Base-by-base conservation (phyloP, 2,113 vertebrate genomes). In the Anhinga rufa region DNA sequence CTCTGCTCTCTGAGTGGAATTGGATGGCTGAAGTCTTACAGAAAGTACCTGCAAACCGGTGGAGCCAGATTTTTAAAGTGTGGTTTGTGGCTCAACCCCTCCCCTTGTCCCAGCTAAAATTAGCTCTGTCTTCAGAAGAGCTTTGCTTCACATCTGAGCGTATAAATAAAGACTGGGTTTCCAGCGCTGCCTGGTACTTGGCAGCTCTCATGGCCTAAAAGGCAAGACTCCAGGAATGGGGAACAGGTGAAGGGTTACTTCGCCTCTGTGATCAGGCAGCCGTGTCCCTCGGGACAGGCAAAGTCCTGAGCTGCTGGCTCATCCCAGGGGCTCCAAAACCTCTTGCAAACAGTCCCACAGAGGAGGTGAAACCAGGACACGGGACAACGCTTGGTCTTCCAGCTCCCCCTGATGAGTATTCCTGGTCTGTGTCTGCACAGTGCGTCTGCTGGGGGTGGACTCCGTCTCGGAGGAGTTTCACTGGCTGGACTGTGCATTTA, bases 401-500 rank as follows among this genome's bases (percentile, higher is more conserved):
- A 71, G 86, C 90, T 92, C 72, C 92, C 82, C 82, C 82, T 70
- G 78, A 88, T 1, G 65, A 82, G 75, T 4, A 1, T 18, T 61
- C 69, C 69, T 2, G 78, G 17, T 15, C 46, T 57, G 81, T 31
- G 26, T 72, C 46, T 3, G 4, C 65, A 9, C 61, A 13, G 7
- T 2, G 9, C 0, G 2, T 13, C 14, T 48, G 28, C 4, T 3
- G 38, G 4, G 17, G 12, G 17, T 20, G 32, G 4, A 7, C 17
- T 29, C 36, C 22, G 13, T 8, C 72, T 64, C 42, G 5, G 19
- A 20, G 40, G 32, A 40, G 10, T 38, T 62, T 26, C 44, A 3
- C 52, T 19, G 82, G 31, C 40, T 24, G 82, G 9, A 10, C 17
- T 9, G 16, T 4, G 81, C 14, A 0, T 49, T 76, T 54, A 4